Conservation (phyloP, 2,797 vertebrate species). For the Mus caroli region DNA sequence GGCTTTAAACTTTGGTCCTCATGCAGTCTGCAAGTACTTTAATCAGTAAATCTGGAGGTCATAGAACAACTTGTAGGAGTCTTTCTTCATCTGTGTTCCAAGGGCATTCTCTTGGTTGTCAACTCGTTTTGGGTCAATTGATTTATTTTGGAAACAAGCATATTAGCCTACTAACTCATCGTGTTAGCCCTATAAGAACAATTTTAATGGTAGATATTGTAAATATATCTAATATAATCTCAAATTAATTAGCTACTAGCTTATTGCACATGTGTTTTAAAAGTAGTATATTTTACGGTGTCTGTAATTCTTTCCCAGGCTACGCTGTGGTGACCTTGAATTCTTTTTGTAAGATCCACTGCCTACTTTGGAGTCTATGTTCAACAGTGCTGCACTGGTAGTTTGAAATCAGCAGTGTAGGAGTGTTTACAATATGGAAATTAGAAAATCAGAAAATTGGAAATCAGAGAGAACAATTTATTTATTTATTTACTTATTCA, state of each 20-base stretch:
- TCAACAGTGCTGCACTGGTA: not conserved
- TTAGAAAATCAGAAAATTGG: not conserved
- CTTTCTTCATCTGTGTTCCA: not conserved
- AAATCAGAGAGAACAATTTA: not conserved
- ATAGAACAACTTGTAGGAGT: not conserved
- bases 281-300: not conserved
- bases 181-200: not conserved
- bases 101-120: not conserved
- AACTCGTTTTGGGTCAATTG: not conserved
- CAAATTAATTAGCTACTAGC: slow-evolving; percentile 7
- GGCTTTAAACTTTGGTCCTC: not conserved
- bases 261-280: not conserved
- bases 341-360: not conserved
- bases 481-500: no score
- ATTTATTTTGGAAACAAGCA: not conserved
- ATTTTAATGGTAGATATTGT: not conserved
- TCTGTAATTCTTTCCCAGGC: not conserved
- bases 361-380: not conserved
- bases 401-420: not conserved
- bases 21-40: not conserved
- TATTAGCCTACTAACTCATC: not conserved
- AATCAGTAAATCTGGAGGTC: not conserved
- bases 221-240: not conserved
- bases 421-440: not conserved
- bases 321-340: not conserved